Conservation (phyloP, 2,113 vertebrate species). For the Phaethornis superciliosus region DNA sequence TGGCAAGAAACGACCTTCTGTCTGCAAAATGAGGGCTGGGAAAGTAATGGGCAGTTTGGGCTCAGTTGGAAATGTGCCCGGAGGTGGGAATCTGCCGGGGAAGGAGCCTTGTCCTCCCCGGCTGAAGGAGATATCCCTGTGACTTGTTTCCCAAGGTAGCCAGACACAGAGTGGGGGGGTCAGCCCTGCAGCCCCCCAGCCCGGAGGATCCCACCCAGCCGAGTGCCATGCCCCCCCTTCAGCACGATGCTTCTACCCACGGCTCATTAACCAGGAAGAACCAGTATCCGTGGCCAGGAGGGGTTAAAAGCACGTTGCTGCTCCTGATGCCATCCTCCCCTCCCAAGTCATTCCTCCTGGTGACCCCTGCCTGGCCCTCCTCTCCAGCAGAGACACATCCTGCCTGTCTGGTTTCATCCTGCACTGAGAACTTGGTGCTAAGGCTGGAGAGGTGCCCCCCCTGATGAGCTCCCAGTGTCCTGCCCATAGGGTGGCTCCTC, state of each 20-base stretch:
- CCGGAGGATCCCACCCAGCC: accelerated
- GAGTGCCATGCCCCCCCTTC: background rate
- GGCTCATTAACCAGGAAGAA: background rate
- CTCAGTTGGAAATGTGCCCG: conserved; percentile 13
- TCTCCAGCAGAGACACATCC: background rate
- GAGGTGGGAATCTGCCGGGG: background rate
- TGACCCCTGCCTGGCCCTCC: background rate
- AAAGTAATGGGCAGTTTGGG: background rate
- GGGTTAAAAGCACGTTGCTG: background rate
- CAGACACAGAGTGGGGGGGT: background rate
- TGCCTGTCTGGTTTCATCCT: background rate
- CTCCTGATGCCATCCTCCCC: background rate
- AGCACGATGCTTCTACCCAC: background rate
- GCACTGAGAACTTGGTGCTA: background rate
- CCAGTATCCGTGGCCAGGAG: background rate
- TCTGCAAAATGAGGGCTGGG: background rate
- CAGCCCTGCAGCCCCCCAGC: background rate
- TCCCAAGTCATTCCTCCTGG: background rate
- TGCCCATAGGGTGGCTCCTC: background rate
- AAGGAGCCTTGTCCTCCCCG: background rate
- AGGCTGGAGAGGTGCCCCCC: too few species aligned
- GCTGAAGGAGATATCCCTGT: accelerated
- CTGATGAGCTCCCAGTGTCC: background rate
- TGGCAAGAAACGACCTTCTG: conserved; percentile 10
- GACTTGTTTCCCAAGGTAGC: background rate